Percentiles rank a stretch among this genome's conserved stretches.
These are phyloP conservation scores for Ptilonorhynchus violaceus DNA, from an alignment of 2,113 vertebrate species.

Conservation along the genomic window DNA sequence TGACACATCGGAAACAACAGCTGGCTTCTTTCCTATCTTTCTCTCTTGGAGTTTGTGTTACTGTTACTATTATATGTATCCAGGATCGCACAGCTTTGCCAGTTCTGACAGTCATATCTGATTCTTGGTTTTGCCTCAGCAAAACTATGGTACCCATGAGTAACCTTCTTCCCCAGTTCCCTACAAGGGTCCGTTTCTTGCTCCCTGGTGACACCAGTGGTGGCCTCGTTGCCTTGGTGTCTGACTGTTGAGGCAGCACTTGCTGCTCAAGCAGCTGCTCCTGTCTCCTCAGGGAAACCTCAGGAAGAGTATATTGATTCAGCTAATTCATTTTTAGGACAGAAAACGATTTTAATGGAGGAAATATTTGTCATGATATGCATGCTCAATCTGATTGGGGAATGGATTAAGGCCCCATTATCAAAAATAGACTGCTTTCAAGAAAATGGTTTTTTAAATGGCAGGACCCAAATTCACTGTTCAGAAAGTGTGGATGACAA, in stretches of 20 bases:
- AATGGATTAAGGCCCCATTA: background rate
- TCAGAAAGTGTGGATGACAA: background rate
- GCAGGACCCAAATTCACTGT: background rate
- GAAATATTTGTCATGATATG: background rate
- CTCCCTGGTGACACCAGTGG: background rate
- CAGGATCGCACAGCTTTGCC: background rate
- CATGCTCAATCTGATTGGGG: background rate
- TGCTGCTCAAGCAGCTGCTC: background rate
- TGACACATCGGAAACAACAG: background rate
- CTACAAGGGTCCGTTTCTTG: background rate
- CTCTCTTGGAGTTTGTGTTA: background rate
- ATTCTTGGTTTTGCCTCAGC: background rate
- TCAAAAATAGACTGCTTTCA: background rate
- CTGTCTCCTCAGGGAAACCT: background rate
- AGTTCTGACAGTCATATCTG: background rate
- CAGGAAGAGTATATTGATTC: background rate
- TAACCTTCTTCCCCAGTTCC: background rate
- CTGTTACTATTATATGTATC: background rate
- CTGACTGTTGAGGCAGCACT: background rate
- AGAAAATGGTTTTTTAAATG: background rate
- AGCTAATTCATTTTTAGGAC: constrained; percentile 18
- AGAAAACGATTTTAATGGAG: background rate
- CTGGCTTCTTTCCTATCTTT: background rate
- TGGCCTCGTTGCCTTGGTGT: background rate
- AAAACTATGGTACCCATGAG: background rate